phyloP scores from a whole-genome alignment of 92 coral and sea anemone species.

The Muricea muricata region DNA sequence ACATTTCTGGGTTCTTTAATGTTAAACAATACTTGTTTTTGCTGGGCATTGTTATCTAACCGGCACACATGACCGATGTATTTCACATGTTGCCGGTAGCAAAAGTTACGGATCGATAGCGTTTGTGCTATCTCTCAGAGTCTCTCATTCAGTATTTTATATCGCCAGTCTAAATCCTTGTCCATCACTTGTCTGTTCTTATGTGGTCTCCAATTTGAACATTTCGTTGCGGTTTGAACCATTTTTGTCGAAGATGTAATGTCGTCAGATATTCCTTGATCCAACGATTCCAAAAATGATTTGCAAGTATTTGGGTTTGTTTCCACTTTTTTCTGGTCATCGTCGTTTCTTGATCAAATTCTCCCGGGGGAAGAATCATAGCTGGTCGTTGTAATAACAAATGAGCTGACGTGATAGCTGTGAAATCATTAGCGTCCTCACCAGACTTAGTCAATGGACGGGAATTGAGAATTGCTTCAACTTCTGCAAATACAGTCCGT shows the following conservation, averaged over 20 bases:
- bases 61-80: too few species aligned
- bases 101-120: too few species aligned
- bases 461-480: slow-evolving; percentile 65
- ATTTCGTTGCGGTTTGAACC: slow-evolving; percentile 36
- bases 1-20: too few species aligned
- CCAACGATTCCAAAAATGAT: slow-evolving; percentile 67
- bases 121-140: too few species aligned
- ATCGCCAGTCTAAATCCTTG: too few species aligned
- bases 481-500: slow-evolving; percentile 69
- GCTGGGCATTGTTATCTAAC: too few species aligned
- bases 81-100: too few species aligned
- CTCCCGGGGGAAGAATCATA: slow-evolving; percentile 54
- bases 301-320: slow-evolving; percentile 58
- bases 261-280: slow-evolving; percentile 53
- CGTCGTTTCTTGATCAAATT: slow-evolving; percentile 42
- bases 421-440: slow-evolving; percentile 61
- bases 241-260: slow-evolving; percentile 36
- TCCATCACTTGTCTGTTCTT: too few species aligned
- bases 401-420: slow-evolving; percentile 64
- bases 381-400: slow-evolving; percentile 49
- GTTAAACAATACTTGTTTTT: too few species aligned
- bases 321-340: slow-evolving; percentile 55
- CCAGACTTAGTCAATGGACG: slow-evolving; percentile 59
- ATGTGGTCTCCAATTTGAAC: slow-evolving; percentile 43
- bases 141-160: too few species aligned